Evolutionary conservation across 2,797 vertebrate species (phyloP).

Genomic region (Pseudotriccus pelzelni): DNA sequence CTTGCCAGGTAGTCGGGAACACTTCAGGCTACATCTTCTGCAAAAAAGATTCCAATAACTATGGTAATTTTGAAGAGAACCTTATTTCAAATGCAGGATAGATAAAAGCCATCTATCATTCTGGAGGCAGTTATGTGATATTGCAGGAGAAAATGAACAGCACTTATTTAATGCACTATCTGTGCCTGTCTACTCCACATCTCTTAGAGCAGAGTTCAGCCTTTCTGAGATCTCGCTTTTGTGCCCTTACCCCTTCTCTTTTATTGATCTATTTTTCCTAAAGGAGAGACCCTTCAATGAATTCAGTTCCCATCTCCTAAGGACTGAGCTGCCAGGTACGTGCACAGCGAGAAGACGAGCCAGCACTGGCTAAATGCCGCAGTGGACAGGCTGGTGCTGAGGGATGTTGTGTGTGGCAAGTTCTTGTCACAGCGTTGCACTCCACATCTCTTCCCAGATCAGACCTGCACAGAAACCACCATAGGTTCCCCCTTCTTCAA

Average conservation of each 20-base stretch:
- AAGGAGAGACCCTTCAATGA: not conserved
- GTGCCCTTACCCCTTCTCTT: not conserved
- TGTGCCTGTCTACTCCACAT: not conserved
- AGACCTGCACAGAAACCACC: not conserved
- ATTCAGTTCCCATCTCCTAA: not conserved
- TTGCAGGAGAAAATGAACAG: not conserved
- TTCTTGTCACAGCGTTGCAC: not conserved
- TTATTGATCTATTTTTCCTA: not conserved
- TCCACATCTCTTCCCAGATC: not conserved
- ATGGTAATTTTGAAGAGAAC: slow-evolving; percentile 44
- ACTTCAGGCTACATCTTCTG: not conserved
- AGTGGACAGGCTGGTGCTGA: not conserved
- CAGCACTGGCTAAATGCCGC: not conserved
- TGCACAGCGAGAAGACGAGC: not conserved
- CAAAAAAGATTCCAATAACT: slow-evolving; percentile 27
- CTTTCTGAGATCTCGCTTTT: not conserved
- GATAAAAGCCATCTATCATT: slow-evolving; percentile 45
- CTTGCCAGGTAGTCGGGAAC: not conserved
- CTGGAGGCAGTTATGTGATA: not conserved
- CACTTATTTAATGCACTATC: not conserved
- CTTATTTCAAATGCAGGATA: not conserved
- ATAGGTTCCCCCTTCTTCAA: not conserved
- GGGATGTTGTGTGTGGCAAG: not conserved
- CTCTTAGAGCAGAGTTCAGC: not conserved
- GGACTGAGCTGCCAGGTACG: fast-evolving